These are phyloP conservation scores for Parnassius glacialis DNA, from an alignment of 2,888 invertebrate genomes.

Conservation along the genomic window DNA sequence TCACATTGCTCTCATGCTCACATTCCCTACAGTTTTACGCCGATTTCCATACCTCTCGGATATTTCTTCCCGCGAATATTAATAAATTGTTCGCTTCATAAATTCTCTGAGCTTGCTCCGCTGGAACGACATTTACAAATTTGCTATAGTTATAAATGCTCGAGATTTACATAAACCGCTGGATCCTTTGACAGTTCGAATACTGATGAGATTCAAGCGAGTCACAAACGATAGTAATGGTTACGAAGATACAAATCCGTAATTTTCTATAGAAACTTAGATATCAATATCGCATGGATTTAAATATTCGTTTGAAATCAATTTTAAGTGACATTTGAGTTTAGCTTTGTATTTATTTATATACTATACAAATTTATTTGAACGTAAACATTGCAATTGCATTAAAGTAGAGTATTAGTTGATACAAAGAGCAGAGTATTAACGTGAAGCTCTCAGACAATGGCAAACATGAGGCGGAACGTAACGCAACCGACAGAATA, in stretches of 20 bases:
- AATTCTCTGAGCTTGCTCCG: slow-evolving; percentile 40
- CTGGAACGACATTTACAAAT: slow-evolving; percentile 50
- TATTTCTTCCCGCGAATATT: slow-evolving; percentile 51
- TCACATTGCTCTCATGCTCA: slow-evolving; percentile 42
- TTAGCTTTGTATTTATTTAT: slow-evolving; percentile 2
- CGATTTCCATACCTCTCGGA: slow-evolving; percentile 33
- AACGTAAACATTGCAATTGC: slow-evolving; percentile 45
- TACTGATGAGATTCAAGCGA: slow-evolving; percentile 57
- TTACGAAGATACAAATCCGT: slow-evolving; percentile 48
- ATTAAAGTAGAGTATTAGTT: slow-evolving; percentile 55
- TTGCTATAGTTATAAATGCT: slow-evolving; percentile 58
- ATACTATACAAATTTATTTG: slow-evolving; percentile 7
- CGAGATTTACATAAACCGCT: slow-evolving; percentile 62
- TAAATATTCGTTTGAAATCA: slow-evolving; percentile 5
- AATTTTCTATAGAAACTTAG: slow-evolving; percentile 52
- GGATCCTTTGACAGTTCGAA: slow-evolving; percentile 56
- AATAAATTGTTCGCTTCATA: slow-evolving; percentile 53
- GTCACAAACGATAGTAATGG: slow-evolving; percentile 46
- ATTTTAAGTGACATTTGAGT: slow-evolving; percentile 2
- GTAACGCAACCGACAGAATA: slow-evolving; percentile 54
- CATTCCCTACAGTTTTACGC: slow-evolving; percentile 22
- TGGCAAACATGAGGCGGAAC: slow-evolving; percentile 63
- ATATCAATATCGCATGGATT: slow-evolving; percentile 21
- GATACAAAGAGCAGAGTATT: slow-evolving; percentile 59
- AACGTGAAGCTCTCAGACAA: slow-evolving; percentile 67